Percentiles rank a stretch among this genome's conserved stretches.
Evolutionary conservation across 2,113 vertebrate species (phyloP).

Genomic region (Crotalus helleri): DNA sequence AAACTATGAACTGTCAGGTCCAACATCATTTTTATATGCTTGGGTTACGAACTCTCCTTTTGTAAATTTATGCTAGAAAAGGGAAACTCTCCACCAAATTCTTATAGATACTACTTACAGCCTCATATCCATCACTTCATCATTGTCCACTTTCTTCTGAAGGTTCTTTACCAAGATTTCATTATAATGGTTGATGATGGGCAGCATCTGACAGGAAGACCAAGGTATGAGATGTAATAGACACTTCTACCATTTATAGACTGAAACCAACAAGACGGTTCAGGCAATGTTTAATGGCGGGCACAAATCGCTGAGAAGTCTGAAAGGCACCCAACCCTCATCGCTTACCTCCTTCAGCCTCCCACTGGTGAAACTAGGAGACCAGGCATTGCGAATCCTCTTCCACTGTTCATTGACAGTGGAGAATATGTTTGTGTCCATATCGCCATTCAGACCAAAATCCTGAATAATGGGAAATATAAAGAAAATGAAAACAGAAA

Average conservation of each 20-base stretch:
- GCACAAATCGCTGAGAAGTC: not conserved
- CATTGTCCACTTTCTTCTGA: slow-evolving; percentile 64
- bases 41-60: not conserved
- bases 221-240: slow-evolving; percentile 6
- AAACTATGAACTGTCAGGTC: not conserved
- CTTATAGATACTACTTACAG: slow-evolving; percentile 59
- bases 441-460: slow-evolving; percentile 53
- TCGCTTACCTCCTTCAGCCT: slow-evolving; percentile 70
- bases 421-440: slow-evolving; percentile 5
- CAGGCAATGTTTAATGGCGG: fast-evolving
- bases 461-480: slow-evolving; percentile 42
- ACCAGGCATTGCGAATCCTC: slow-evolving; percentile 64
- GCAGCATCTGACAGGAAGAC: slow-evolving; percentile 75
- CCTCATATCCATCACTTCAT: slow-evolving; percentile 49
- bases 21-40: not conserved
- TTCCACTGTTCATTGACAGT: slow-evolving; percentile 69
- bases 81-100: not conserved
- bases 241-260: not conserved
- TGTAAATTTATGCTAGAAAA: not conserved
- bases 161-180: slow-evolving; percentile 69
- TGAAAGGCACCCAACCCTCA: not conserved
- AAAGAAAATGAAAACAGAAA: not conserved
- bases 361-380: slow-evolving; percentile 71
- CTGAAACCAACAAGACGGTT: not conserved
- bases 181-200: slow-evolving; percentile 70